Base-by-base conservation (phyloP, 2,888 invertebrate genomes). In the Taenaris catops region DNA sequence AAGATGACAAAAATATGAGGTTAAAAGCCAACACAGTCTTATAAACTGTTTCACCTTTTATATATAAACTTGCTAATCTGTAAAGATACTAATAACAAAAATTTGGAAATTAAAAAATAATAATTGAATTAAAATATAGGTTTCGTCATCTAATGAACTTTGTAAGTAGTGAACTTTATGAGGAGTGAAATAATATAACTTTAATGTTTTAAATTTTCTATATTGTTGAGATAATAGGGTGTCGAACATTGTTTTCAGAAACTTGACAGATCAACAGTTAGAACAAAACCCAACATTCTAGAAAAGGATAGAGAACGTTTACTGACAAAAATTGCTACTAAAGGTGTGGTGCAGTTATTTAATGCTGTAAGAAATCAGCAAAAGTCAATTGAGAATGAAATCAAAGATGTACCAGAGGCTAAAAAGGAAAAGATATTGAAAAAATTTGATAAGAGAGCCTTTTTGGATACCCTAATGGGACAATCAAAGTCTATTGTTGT, bases 261-360 rank as follows among this genome's bases (percentile, higher is more conserved):
- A 88, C 80, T 83, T 58, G 89, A 89, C 29, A 84, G 89, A 58
- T 81, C 92, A 33, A 89, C 90, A 42, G 84, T 94, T 31, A 83
- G 95, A 54, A 71, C 91, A 0, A 96, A 94, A 79, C 96, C 96
- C 23, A 90, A 92, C 38, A 88, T 91, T 47, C 71, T 91, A 47
- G 94, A 96, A 49, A 91, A 91, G 53, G 94, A 94, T 34, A 89
- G 92, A 48, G 97, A 97, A 71, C 90, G 91, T 51, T 79, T 89
- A 36, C 70, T 97, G 26, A 84, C 92, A 17, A 95, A 93, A 88
- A 94, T 96, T 54, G 96, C 96, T 4, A 97, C 96, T 18, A 94
- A 94, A 67, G 97, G 97, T 58, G 96, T 97, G 0, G 96, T 97
- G 0, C 96, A 97, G 63, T 80, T 97, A 44, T 97, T 97, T 58